phyloP scores from a whole-genome alignment of 2,888 invertebrate genomes.

The Aphidius colemani region DNA sequence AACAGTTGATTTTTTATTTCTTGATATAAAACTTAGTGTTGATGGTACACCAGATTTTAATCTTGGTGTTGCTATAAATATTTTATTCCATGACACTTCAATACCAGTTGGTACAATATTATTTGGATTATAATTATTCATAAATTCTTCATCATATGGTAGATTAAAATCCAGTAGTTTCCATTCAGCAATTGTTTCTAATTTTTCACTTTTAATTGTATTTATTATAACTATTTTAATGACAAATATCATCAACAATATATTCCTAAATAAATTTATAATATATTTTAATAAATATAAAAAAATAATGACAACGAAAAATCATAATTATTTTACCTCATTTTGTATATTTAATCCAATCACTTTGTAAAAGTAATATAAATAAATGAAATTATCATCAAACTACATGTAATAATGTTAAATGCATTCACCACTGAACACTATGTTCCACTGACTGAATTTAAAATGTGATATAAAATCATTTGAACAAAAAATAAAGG shows the following conservation, averaged over 20 bases:
- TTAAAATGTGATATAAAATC: not conserved
- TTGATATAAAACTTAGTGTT: slow-evolving; percentile 72
- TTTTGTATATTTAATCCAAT: no score
- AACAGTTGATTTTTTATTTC: slow-evolving; percentile 68
- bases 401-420: no score
- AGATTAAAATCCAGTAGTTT: slow-evolving; percentile 56
- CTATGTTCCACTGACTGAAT: slow-evolving; percentile 17
- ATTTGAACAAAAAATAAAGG: not conserved
- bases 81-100: slow-evolving; percentile 72
- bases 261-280: slow-evolving; percentile 19
- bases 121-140: slow-evolving; percentile 67
- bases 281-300: no score
- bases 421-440: not conserved
- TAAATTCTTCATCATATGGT: slow-evolving; percentile 53
- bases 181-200: slow-evolving; percentile 62
- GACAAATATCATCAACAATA: slow-evolving; percentile 31
- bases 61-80: slow-evolving; percentile 78
- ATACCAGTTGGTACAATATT: slow-evolving; percentile 79
- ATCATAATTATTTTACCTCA: no score
- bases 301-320: no score
- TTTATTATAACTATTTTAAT: slow-evolving; percentile 30
- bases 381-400: no score
- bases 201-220: slow-evolving; percentile 31
- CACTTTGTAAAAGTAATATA: no score
- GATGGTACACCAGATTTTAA: slow-evolving; percentile 77